Percentiles rank a stretch among this genome's conserved stretches.
phyloP scores from a whole-genome alignment of 2,113 vertebrate species.

The Marcusenius ussheri region DNA sequence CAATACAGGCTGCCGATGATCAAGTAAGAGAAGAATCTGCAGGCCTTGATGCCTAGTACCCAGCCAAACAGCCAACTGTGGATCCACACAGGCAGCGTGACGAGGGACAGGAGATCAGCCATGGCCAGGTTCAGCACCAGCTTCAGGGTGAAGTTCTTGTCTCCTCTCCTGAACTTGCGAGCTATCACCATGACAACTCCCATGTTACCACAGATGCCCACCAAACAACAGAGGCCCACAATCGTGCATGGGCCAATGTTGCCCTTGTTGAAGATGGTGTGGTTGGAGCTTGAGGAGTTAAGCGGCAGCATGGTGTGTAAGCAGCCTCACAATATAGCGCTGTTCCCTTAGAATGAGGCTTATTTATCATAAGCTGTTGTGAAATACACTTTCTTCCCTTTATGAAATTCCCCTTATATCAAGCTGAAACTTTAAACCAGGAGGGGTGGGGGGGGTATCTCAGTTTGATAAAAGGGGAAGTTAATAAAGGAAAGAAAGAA shows the following conservation, averaged over 20 bases:
- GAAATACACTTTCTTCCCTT: neutral
- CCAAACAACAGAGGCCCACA: slow-evolving; percentile 39
- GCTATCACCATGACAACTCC: slow-evolving; percentile 50
- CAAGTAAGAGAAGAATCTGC: slow-evolving; percentile 50
- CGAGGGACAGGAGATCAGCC: slow-evolving; percentile 55
- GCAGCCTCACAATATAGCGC: neutral
- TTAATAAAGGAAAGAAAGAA: too few relatives aligned
- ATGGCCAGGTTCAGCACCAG: slow-evolving; percentile 61
- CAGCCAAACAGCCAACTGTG: slow-evolving; percentile 50
- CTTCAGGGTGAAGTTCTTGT: slow-evolving; percentile 49
- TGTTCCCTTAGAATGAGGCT: neutral
- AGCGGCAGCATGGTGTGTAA: neutral
- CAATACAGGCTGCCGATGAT: slow-evolving; percentile 59
- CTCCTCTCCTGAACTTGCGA: slow-evolving; percentile 41
- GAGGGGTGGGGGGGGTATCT: too few relatives aligned
- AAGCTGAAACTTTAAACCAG: neutral
- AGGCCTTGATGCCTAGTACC: slow-evolving; percentile 44
- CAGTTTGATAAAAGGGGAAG: too few relatives aligned
- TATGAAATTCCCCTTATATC: neutral
- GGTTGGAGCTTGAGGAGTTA: neutral
- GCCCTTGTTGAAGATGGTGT: neutral
- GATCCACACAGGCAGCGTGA: slow-evolving; percentile 60
- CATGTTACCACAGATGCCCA: slow-evolving; percentile 58
- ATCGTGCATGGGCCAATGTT: slow-evolving; percentile 23
- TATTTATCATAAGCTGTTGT: neutral